Base-by-base conservation (phyloP, 2,797 vertebrate species). In the Synaphobranchus kaupii region DNA sequence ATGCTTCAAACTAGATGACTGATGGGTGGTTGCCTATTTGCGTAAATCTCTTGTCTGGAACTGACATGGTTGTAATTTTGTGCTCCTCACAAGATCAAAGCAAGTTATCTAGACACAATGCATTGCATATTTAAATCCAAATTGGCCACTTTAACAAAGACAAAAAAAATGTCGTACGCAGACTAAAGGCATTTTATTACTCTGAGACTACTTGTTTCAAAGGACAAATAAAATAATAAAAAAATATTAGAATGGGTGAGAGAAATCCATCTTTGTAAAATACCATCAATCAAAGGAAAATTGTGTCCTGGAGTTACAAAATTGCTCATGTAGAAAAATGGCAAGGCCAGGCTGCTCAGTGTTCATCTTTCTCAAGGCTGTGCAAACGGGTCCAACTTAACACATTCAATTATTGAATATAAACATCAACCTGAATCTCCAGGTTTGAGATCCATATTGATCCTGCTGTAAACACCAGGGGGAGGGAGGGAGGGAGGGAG, bases 11-110 rank as follows among this genome's bases (percentile, higher is more conserved):
- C 84, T 93, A 90, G 88, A 89, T 96, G 95, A 96, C 94, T 96
- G 96, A 96, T 94, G 94, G 92, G 92, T 90, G 94, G 92, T 94
- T 88, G 93, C 91, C 93, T 93, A 93, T 92, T 94, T 93, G 93
- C 86, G 94, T 94, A 95, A 95, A 96, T 94, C 95, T 93, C 93
- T 94, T 94, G 94, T 96, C 95, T 94, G 68, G 92, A 92, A 94
- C 93, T 94, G 95, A 95, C 94, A 95, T 90, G 94, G 94, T 94
- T 94, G 94, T 94, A 95, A 95, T 94, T 90, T 90, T 88, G 91
- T 88, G 86, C 92, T 90, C 89, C 90, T 94, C 89, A 25, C 90
- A 93, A 89, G 92, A 89, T 94, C 93, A 92, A 93, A 88, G 88
- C 86, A 92, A 92, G 86, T 87, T 83, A 88, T 91, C 89, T 89